Evolutionary conservation across 2,797 vertebrate genomes (phyloP).

Genomic region (Xiphophorus birchmanni): DNA sequence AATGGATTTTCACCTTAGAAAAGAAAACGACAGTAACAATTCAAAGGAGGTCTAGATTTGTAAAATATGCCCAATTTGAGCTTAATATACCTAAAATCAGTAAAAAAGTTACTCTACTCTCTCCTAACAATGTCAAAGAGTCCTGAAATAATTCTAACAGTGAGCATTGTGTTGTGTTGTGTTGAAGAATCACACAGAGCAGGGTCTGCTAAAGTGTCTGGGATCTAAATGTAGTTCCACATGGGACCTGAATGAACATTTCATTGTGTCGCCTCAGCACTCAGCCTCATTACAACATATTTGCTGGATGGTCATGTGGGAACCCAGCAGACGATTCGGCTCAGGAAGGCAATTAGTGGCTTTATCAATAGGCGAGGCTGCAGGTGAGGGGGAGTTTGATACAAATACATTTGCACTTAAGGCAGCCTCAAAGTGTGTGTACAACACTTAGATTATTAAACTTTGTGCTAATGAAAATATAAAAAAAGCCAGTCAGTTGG

Average conservation of each 20-base stretch:
- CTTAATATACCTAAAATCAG: neutral
- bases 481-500: neutral
- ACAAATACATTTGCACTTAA: constrained; percentile 22
- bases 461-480: neutral
- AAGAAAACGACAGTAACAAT: neutral
- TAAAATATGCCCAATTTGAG: neutral
- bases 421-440: neutral
- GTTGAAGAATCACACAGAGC: constrained; percentile 25
- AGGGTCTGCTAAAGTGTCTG: constrained; percentile 13
- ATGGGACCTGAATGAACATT: constrained; percentile 41
- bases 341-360: constrained; percentile 40
- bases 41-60: neutral
- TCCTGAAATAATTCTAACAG: constrained; percentile 16
- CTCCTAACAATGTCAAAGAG: constrained; percentile 3
- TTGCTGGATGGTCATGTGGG: constrained; percentile 42
- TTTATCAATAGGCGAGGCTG: constrained; percentile 39
- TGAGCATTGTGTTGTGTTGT: constrained; percentile 29
- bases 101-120: neutral
- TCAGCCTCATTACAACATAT: constrained; percentile 53
- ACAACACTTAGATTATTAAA: neutral
- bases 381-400: constrained; percentile 24
- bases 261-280: constrained; percentile 33
- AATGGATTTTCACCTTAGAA: no score
- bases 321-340: constrained; percentile 30
- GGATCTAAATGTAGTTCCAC: constrained; percentile 37